Percentiles rank a stretch among this genome's conserved stretches.
These are phyloP conservation scores for Acanthopleura granulata DNA, from an alignment of 2,888 invertebrate species.

Conservation along the genomic window DNA sequence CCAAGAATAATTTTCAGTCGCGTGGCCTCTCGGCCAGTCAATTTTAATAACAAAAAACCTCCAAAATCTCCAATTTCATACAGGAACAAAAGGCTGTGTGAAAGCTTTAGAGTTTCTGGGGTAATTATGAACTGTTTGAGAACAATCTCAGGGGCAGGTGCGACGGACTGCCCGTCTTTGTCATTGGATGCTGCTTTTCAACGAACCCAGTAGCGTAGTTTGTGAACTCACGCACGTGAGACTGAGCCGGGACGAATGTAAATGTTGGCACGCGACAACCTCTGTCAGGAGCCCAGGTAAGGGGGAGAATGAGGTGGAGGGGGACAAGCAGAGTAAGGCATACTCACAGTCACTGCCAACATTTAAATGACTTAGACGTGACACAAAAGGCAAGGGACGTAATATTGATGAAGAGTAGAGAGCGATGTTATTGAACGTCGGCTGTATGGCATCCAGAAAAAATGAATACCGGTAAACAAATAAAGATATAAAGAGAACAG, in stretches of 20 bases:
- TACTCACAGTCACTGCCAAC: no score
- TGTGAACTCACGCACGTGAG: constrained; percentile 6
- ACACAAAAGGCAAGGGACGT: no score
- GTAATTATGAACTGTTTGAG: constrained; percentile 10
- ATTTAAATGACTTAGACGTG: no score
- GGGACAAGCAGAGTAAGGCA: no score
- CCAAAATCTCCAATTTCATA: background rate
- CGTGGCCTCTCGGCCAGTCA: background rate
- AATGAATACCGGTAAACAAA: no score
- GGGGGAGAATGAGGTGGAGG: no score
- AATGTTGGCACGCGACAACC: background rate
- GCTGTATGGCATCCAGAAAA: no score
- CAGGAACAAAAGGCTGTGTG: background rate
- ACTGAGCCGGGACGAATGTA: background rate
- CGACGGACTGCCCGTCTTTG: background rate
- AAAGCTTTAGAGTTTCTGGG: background rate
- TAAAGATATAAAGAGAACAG: no score
- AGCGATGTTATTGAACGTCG: no score
- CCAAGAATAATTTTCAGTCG: background rate
- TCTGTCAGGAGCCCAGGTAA: background rate
- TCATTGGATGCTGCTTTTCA: background rate
- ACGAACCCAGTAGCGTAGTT: background rate
- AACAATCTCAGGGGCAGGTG: constrained; percentile 8
- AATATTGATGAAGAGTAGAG: no score
- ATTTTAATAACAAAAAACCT: constrained; percentile 4